Conservation (phyloP, 2,888 invertebrate genomes). For the Athalia circularis region DNA sequence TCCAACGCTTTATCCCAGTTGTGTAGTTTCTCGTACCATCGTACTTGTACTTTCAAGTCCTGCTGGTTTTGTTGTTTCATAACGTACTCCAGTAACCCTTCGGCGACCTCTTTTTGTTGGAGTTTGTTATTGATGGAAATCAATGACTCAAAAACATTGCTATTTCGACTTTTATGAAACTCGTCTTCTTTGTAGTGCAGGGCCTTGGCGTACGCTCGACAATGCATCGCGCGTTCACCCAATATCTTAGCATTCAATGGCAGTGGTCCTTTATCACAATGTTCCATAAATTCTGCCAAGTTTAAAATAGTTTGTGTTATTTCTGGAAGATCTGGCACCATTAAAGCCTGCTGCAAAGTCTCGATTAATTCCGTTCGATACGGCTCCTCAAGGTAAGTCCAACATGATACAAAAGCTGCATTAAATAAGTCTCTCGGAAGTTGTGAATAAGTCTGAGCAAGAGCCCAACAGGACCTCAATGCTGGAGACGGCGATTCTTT, state of each 20-base stretch:
- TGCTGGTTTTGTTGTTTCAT: constrained; percentile 84
- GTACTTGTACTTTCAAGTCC: constrained; percentile 82
- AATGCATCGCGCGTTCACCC: constrained; percentile 96
- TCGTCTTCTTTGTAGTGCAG: constrained; percentile 95
- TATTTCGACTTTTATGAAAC: constrained; percentile 88
- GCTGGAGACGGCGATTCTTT: constrained; percentile 98
- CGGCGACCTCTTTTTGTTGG: constrained; percentile 98
- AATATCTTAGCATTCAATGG: constrained; percentile 91
- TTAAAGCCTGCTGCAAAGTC: constrained; percentile 91
- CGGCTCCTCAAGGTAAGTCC: constrained; percentile 92
- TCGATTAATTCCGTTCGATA: constrained; percentile 90
- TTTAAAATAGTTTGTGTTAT: constrained; percentile 97
- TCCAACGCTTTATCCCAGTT: constrained; percentile 98
- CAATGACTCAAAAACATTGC: constrained; percentile 93
- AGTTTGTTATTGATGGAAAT: constrained; percentile 98
- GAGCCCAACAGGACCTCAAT: constrained; percentile 91
- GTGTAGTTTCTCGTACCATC: constrained; percentile 99
- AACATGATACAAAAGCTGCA: constrained; percentile 99
- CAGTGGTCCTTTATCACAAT: constrained; percentile 96
- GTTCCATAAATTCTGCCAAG: constrained; percentile 99
- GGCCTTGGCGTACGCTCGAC: constrained; percentile 90
- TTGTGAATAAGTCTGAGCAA: constrained; percentile 96
- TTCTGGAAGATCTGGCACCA: constrained; percentile 95
- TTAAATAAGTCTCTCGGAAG: constrained; percentile 97
- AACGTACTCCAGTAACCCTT: constrained; percentile 92